Conservation (phyloP, 2,113 vertebrate species). For the Etheostoma spectabile region DNA sequence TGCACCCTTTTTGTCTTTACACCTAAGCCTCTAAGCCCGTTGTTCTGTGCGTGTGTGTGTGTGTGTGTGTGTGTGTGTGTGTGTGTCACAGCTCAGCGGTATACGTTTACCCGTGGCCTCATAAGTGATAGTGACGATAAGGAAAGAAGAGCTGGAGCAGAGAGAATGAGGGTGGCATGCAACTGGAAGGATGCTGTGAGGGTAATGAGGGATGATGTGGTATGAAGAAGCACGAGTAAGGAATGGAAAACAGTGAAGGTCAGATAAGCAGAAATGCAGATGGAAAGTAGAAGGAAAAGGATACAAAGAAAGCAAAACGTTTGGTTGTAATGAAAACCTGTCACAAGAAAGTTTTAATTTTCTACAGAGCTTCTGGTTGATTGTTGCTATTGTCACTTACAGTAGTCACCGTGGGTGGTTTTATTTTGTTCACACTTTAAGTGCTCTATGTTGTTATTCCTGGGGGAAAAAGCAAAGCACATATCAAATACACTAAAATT, state of each 20-base stretch:
- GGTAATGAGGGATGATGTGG: background rate
- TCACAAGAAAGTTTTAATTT: background rate
- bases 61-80: background rate
- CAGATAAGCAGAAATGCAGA: background rate
- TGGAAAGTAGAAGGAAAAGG: background rate
- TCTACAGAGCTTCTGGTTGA: background rate
- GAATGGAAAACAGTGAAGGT: too few species aligned
- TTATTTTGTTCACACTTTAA: background rate
- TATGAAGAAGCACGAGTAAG: background rate
- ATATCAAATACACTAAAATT: slow-evolving; percentile 7
- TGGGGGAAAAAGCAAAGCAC: background rate
- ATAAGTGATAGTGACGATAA: background rate
- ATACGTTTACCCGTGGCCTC: slow-evolving; percentile 22
- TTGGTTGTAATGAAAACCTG: background rate
- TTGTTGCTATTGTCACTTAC: background rate
- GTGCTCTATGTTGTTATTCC: background rate
- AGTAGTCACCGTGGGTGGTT: background rate
- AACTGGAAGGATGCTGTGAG: background rate
- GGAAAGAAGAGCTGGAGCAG: slow-evolving; percentile 3
- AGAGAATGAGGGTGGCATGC: background rate
- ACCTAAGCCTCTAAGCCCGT: background rate
- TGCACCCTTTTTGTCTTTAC: background rate
- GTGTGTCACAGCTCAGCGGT: slow-evolving; percentile 8
- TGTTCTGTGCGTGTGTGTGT: too few species aligned
- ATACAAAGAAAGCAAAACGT: background rate